Conservation (phyloP, 2,888 invertebrate species). For the Acanthosepion pharaonis region DNA sequence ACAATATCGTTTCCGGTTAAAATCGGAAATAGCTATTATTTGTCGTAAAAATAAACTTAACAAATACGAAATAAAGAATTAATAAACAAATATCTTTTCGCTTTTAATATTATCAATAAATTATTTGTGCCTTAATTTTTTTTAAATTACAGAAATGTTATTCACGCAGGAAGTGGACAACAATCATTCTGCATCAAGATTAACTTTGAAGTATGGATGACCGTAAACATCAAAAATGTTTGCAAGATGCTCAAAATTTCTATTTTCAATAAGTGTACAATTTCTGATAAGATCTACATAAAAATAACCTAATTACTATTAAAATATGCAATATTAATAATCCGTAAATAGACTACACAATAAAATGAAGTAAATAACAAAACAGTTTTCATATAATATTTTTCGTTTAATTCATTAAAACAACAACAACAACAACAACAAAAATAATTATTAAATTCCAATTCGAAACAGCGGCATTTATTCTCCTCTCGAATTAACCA, state of each 20-base stretch:
- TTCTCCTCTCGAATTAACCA: too few species aligned
- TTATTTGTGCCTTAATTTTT: background rate
- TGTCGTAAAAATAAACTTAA: background rate
- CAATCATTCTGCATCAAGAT: background rate
- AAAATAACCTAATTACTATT: too few species aligned
- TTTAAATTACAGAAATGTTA: background rate
- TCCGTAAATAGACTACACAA: too few species aligned
- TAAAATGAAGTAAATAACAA: too few species aligned
- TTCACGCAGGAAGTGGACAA: background rate
- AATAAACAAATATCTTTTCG: background rate
- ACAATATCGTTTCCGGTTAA: background rate
- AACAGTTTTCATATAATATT: too few species aligned
- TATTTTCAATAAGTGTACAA: background rate
- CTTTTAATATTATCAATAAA: background rate
- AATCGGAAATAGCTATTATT: background rate
- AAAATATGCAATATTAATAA: too few species aligned
- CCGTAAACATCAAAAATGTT: background rate
- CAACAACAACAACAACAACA: too few species aligned
- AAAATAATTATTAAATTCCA: too few species aligned
- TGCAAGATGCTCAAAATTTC: background rate
- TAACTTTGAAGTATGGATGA: background rate
- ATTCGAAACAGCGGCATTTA: too few species aligned
- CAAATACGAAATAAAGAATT: background rate
- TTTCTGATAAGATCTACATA: background rate
- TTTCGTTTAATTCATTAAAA: too few species aligned